These are phyloP conservation scores for Tubulanus polymorphus DNA, from an alignment of 2,888 invertebrate species.

Conservation along the genomic window DNA sequence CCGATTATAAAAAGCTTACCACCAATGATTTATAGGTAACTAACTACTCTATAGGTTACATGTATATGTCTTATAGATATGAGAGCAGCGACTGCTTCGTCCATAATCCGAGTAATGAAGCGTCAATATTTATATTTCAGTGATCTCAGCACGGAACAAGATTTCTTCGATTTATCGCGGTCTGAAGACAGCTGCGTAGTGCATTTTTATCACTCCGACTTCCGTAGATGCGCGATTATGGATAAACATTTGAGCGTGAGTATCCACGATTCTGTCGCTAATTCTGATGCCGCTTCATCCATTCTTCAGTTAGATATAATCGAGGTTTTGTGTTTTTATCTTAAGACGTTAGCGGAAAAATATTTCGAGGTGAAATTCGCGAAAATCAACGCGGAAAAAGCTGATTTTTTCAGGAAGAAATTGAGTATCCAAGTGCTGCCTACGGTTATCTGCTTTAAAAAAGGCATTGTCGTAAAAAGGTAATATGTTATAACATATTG, in stretches of 20 bases:
- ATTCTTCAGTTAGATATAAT: too few species aligned
- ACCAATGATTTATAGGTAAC: too few species aligned
- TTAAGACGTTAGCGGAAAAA: slow-evolving; percentile 39
- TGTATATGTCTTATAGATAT: too few species aligned
- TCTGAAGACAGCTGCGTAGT: slow-evolving; percentile 40
- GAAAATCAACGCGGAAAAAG: slow-evolving; percentile 44
- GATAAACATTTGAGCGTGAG: slow-evolving; percentile 43
- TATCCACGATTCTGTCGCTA: background rate
- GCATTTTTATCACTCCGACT: slow-evolving; percentile 49
- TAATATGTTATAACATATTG: too few species aligned
- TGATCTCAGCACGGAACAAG: slow-evolving; percentile 37
- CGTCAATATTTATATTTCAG: slow-evolving; percentile 21
- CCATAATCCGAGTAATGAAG: background rate
- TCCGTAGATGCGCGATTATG: slow-evolving; percentile 45
- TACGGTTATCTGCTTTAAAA: slow-evolving; percentile 42
- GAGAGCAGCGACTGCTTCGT: too few species aligned
- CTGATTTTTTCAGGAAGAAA: slow-evolving; percentile 46
- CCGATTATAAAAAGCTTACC: too few species aligned
- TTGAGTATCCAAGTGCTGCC: slow-evolving; percentile 45
- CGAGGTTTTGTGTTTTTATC: slow-evolving; percentile 12
- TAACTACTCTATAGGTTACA: too few species aligned
- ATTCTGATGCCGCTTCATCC: too few species aligned
- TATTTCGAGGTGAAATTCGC: slow-evolving; percentile 50
- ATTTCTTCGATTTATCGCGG: slow-evolving; percentile 41
- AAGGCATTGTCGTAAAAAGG: slow-evolving; percentile 46